Conservation (phyloP, 2,888 invertebrate species). For the Nephrotoma guestfalica region DNA sequence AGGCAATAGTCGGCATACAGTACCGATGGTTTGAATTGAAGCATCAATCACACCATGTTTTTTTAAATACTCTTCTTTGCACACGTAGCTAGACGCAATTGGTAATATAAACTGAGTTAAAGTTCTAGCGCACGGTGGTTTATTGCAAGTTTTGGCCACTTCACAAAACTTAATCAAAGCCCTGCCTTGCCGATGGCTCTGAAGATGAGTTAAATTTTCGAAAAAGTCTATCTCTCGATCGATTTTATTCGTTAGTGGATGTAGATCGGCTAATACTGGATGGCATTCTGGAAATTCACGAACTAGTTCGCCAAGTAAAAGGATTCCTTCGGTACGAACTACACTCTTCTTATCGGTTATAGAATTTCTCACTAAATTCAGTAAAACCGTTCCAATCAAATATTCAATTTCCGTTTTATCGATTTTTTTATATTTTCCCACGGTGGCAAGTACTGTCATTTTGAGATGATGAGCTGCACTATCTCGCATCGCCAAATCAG, state of each 20-base stretch:
- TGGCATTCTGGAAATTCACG: slow-evolving; percentile 56
- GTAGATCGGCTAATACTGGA: slow-evolving; percentile 54
- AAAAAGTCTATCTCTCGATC: slow-evolving; percentile 89
- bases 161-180: slow-evolving; percentile 64
- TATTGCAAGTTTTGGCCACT: slow-evolving; percentile 43
- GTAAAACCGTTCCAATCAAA: slow-evolving; percentile 56
- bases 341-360: slow-evolving; percentile 55
- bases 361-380: slow-evolving; percentile 55
- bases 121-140: slow-evolving; percentile 49
- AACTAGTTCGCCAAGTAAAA: slow-evolving; percentile 59
- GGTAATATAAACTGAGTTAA: slow-evolving; percentile 78
- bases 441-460: slow-evolving; percentile 47
- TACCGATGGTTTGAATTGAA: slow-evolving; percentile 66
- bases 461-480: slow-evolving; percentile 61
- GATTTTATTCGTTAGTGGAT: slow-evolving; percentile 46
- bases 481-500: slow-evolving; percentile 72
- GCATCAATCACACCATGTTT: slow-evolving; percentile 74
- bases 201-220: slow-evolving; percentile 78
- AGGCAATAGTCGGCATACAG: slow-evolving; percentile 60
- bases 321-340: slow-evolving; percentile 64
- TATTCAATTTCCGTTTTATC: slow-evolving; percentile 42
- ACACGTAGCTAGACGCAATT: slow-evolving; percentile 62
- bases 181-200: slow-evolving; percentile 70
- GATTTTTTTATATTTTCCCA: slow-evolving; percentile 38
- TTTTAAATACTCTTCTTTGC: slow-evolving; percentile 56